phyloP scores from a whole-genome alignment of 2,888 invertebrate genomes.

The Lysandra coridon region DNA sequence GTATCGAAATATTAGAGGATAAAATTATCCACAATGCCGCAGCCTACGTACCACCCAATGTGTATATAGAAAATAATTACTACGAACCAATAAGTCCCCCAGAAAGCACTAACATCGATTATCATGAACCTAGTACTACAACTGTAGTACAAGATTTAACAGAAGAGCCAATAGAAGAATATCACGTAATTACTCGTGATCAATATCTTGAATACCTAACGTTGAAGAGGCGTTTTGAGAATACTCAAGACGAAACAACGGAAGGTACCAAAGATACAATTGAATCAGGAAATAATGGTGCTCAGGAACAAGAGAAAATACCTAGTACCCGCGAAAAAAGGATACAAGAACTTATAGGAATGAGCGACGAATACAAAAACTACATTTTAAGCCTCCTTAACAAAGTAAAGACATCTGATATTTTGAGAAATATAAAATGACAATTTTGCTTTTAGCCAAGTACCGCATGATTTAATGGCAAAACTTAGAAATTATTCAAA shows the following conservation, averaged over 20 bases:
- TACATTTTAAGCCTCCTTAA: not conserved
- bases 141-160: not conserved
- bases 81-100: conserved; percentile 2
- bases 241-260: not conserved
- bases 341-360: not conserved
- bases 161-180: not conserved
- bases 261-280: not conserved
- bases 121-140: not conserved
- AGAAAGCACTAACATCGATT: not conserved
- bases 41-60: not conserved
- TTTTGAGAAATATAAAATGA: not conserved
- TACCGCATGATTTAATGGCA: not conserved
- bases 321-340: not conserved
- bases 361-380: not conserved
- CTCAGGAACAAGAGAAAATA: not conserved
- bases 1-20: not conserved
- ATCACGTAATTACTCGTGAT: not conserved
- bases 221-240: not conserved
- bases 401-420: not conserved
- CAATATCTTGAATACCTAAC: not conserved
- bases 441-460: not conserved
- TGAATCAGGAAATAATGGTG: not conserved
- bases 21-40: not conserved
- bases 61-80: not conserved
- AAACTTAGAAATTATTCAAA: not conserved